These are phyloP conservation scores for Panagrolaimus sp. DNA, from an alignment of 1,140 invertebrate genomes.

Conservation along the genomic window DNA sequence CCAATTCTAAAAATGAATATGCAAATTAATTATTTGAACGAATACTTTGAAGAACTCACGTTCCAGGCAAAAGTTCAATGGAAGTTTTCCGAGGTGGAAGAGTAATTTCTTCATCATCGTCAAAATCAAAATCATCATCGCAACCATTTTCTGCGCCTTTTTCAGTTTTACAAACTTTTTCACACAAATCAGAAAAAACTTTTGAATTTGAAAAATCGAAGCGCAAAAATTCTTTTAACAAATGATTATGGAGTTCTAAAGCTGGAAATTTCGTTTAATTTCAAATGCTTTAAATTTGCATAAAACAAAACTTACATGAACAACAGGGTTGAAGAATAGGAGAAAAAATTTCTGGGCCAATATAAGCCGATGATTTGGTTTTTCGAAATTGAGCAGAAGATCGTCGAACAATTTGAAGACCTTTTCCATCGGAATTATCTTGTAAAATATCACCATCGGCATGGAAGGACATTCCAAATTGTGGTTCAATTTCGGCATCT, in stretches of 20 bases:
- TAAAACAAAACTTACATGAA: not conserved
- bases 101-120: not conserved
- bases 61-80: not conserved
- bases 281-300: not conserved
- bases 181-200: too few species aligned
- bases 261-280: conserved; percentile 7
- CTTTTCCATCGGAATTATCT: not conserved
- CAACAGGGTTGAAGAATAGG: conserved; percentile 22
- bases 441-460: not conserved
- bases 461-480: not conserved
- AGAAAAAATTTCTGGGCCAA: conserved; percentile 3
- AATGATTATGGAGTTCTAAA: conserved; percentile 4
- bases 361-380: not conserved
- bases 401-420: conserved; percentile 7
- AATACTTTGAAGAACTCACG: not conserved
- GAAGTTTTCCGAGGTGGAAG: not conserved
- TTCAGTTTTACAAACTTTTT: too few species aligned
- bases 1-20: conserved; percentile 1
- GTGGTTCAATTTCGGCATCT: not conserved
- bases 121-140: not conserved
- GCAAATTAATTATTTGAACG: not conserved
- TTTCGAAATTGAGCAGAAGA: conserved; percentile 18
- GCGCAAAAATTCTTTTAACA: conserved; percentile 24
- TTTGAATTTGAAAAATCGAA: conserved; percentile 24
- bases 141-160: too few species aligned